These are phyloP conservation scores for Cyphomyrus plagiostoma DNA, from an alignment of 2,113 vertebrate genomes.

Conservation along the genomic window DNA sequence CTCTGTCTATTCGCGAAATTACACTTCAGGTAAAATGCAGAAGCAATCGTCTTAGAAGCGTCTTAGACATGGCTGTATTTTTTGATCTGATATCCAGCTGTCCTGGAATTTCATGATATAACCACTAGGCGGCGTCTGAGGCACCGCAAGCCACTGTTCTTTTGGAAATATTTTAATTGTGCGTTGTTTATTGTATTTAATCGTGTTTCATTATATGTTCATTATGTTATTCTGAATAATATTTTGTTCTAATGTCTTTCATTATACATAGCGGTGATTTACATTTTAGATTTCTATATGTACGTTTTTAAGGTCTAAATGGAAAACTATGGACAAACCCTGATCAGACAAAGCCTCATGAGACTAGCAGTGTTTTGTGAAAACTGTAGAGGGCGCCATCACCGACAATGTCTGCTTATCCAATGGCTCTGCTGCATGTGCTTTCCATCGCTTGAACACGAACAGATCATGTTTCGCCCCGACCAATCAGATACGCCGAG, in stretches of 20 bases:
- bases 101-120: neutral
- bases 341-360: neutral
- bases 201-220: too few species aligned
- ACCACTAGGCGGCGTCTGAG: neutral
- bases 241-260: neutral
- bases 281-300: neutral
- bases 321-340: neutral
- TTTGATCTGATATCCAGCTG: neutral
- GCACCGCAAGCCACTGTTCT: neutral
- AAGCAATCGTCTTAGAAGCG: neutral
- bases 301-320: neutral
- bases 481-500: conserved; percentile 38
- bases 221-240: neutral
- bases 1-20: neutral
- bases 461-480: conserved; percentile 24
- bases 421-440: conserved; percentile 28
- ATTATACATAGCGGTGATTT: neutral
- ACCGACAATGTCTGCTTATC: neutral
- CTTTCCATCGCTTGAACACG: conserved; percentile 26
- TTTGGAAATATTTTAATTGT: neutral
- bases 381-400: neutral
- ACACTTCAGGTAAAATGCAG: neutral
- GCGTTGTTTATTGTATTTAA: neutral
- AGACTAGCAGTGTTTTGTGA: neutral
- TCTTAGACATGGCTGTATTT: neutral